These are phyloP conservation scores for Crypturellus tataupa DNA, from an alignment of 2,797 vertebrate species.

Conservation along the genomic window DNA sequence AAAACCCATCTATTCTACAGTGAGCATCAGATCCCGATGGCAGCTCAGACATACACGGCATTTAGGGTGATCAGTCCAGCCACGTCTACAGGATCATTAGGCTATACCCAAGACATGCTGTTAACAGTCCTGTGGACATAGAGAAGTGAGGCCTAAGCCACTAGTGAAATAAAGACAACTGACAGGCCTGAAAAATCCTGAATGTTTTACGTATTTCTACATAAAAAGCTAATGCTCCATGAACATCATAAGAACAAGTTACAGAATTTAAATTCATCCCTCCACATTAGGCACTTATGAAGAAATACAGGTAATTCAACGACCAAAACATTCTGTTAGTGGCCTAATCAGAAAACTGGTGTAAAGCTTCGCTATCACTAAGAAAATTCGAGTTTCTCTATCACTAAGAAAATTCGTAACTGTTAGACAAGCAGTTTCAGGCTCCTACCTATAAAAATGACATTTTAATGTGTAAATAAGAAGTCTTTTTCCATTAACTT, in stretches of 20 bases:
- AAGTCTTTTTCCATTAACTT: not conserved
- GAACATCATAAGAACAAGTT: not conserved
- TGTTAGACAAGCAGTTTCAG: not conserved
- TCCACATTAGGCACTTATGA: not conserved
- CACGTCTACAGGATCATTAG: not conserved
- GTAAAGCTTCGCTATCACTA: not conserved
- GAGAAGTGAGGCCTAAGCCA: not conserved
- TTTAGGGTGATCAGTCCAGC: not conserved
- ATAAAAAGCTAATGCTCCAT: not conserved
- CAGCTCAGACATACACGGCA: not conserved
- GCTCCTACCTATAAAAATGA: not conserved
- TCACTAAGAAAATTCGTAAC: not conserved
- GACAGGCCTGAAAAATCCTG: not conserved
- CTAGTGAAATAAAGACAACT: not conserved
- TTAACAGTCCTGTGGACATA: not conserved
- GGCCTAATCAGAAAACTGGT: not conserved
- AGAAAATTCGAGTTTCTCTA: not conserved
- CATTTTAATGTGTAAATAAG: constrained; percentile 30
- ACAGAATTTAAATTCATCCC: not conserved
- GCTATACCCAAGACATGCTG: not conserved
- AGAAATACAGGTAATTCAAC: not conserved
- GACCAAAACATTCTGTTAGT: not conserved
- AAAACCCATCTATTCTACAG: not conserved
- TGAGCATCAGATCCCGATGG: not conserved
- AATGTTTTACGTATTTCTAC: constrained; percentile 8